Percentiles rank a stretch among this genome's conserved stretches.
Evolutionary conservation across 2,888 invertebrate species (phyloP).

Genomic region (Eupithecia pulchellata): DNA sequence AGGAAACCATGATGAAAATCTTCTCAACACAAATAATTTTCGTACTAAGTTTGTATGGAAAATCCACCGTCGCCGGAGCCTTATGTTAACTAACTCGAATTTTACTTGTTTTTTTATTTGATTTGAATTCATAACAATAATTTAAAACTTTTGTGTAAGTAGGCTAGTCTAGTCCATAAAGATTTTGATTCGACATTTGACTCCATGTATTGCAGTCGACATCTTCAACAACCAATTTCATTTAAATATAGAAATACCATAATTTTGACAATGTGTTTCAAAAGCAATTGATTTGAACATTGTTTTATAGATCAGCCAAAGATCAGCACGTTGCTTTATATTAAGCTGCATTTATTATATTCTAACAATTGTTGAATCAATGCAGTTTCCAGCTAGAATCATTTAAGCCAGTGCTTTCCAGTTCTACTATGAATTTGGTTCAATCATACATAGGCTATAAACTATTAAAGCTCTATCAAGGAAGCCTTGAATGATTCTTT

Average conservation of each 20-base stretch:
- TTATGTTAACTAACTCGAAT: slow-evolving; percentile 19
- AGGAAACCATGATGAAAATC: no score
- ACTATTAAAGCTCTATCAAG: background rate
- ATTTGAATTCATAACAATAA: slow-evolving; percentile 33
- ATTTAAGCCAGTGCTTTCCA: slow-evolving; percentile 26
- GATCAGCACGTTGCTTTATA: background rate
- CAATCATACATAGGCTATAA: background rate
- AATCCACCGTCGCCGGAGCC: no score
- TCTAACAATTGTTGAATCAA: background rate
- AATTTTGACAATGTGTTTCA: background rate
- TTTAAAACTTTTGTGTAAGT: slow-evolving; percentile 1
- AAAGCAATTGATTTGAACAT: background rate
- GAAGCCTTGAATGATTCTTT: background rate
- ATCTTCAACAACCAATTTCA: background rate
- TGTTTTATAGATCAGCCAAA: background rate
- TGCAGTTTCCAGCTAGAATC: background rate
- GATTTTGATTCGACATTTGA: background rate
- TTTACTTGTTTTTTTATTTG: slow-evolving; percentile 13
- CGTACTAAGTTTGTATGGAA: no score
- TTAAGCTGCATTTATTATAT: slow-evolving; percentile 9
- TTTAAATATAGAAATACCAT: background rate
- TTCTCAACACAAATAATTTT: no score
- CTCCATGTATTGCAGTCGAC: background rate
- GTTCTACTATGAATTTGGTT: slow-evolving; percentile 13
- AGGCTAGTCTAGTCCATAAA: slow-evolving; percentile 18